Base-by-base conservation (phyloP, 2,888 invertebrate species). In the Diaprepes abbreviatus region DNA sequence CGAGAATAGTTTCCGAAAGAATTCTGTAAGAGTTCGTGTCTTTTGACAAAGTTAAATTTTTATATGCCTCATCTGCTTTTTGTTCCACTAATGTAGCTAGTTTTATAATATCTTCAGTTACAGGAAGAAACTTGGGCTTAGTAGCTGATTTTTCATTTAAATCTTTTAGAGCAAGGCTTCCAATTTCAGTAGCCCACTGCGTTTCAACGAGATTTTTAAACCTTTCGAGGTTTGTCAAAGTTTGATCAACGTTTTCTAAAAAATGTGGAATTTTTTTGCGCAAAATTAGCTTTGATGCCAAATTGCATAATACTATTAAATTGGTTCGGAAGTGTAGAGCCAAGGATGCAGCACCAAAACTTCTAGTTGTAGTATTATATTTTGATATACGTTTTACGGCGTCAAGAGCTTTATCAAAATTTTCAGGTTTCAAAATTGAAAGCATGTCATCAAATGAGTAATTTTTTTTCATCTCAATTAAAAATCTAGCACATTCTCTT, bases 1-100 rank as follows among this genome's bases (percentile, higher is more conserved):
- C 74, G 1, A 78, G 50, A 50, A 40, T 36, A 10, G 75, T 67
- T 71, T 78, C 76, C 9, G 73, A 57, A 19, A 76, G 48, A 36
- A 73, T 73, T 67, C 74, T 76, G 57, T 73, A 77, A 17, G 73
- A 62, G 17, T 50, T 3, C 10, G 48, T 50, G 45, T 31, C 63
- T 74, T 71, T 50, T 2, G 14, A 31, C 10, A 17, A 10, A 43
- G 14, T 14, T 19, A 38, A 63, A 1, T n/a, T 31, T 54, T 28
- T n/a, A 36, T 55, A 55, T 4, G 55, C 55, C 4, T 50, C 50
- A 4, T 50, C 31, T 7, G 50, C 50, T 21, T 14, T 36, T 3
- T 75, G 69, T 68, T 75, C 70, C 69, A 76, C 71, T 65, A 72
- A 66, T 60, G 73, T 72, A 63, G 63, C 68, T 62, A 73, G 52